phyloP scores from a whole-genome alignment of 1,140 invertebrate genomes.

The Pogonomyrmex barbatus region DNA sequence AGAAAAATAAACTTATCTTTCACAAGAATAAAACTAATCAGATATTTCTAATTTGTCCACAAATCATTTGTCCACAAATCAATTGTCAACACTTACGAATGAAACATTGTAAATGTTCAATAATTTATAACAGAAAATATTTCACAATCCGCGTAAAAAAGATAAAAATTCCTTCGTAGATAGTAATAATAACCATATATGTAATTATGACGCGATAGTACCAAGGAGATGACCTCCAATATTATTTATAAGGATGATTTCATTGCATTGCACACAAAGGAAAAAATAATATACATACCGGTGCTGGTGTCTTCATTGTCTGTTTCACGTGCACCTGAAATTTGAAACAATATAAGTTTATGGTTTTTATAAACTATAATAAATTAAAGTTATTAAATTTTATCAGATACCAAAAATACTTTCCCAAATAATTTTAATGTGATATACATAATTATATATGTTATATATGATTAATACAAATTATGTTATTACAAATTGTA shows the following conservation, averaged over 20 bases:
- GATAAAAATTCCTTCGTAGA: not conserved
- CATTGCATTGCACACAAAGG: slow-evolving; percentile 1
- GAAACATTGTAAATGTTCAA: not conserved
- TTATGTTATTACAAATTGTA: too few relatives aligned
- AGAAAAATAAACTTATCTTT: not conserved
- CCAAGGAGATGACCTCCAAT: slow-evolving; percentile 10
- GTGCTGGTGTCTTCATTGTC: not conserved
- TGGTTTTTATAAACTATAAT: not conserved
- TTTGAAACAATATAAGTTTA: slow-evolving; percentile 5
- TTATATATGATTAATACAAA: too few relatives aligned
- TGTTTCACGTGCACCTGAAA: slow-evolving; percentile 21
- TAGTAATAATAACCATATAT: slow-evolving; percentile 32
- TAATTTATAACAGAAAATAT: slow-evolving; percentile 23
- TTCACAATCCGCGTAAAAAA: not conserved
- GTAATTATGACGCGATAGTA: slow-evolving; percentile 1
- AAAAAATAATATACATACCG: slow-evolving; percentile 52
- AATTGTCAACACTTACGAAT: not conserved
- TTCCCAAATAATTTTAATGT: not conserved
- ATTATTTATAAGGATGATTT: slow-evolving; percentile 57
- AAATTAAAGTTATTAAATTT: slow-evolving; percentile 12
- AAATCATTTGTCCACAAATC: not conserved
- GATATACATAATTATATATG: too few relatives aligned
- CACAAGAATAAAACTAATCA: not conserved
- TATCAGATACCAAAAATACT: not conserved
- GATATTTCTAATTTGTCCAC: not conserved